Evolutionary conservation across 2,888 invertebrate species (phyloP).

Genomic region (Mythimna pallens): DNA sequence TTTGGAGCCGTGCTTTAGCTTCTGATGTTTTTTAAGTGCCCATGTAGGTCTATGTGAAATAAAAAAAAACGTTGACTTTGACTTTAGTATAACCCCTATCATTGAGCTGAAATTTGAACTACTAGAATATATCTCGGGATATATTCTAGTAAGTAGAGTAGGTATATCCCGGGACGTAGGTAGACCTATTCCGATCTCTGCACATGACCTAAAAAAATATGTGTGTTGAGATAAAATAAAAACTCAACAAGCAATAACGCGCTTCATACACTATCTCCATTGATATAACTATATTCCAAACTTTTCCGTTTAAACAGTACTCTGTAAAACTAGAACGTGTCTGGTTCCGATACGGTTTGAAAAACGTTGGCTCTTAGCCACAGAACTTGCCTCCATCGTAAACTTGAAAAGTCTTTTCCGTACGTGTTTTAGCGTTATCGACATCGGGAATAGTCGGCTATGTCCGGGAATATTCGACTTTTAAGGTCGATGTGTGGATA

Average conservation of each 20-base stretch:
- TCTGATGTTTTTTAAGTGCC: no score
- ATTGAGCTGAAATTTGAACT: no score
- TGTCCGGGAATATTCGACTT: conserved; percentile 14
- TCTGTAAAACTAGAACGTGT: conserved; percentile 52
- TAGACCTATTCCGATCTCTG: no score
- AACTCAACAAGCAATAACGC: conserved; percentile 5
- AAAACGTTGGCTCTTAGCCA: conserved; percentile 56
- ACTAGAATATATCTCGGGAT: no score
- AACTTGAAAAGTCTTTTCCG: conserved; percentile 44
- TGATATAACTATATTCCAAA: conserved; percentile 35
- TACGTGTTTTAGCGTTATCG: conserved; percentile 35
- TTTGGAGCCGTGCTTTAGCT: no score
- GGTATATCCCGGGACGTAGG: no score
- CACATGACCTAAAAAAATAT: neutral
- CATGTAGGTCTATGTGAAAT: no score
- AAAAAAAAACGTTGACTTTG: no score
- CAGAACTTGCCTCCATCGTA: conserved; percentile 45
- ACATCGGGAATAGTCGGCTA: conserved; percentile 9
- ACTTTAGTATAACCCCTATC: no score
- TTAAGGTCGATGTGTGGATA: neutral
- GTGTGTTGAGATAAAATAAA: neutral
- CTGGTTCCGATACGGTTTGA: conserved; percentile 32
- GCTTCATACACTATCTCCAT: conserved; percentile 2
- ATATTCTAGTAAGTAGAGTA: no score
- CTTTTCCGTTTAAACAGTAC: conserved; percentile 21